Evolutionary conservation across 2,888 invertebrate genomes (phyloP).

Genomic region (Platycheirus albimanus): DNA sequence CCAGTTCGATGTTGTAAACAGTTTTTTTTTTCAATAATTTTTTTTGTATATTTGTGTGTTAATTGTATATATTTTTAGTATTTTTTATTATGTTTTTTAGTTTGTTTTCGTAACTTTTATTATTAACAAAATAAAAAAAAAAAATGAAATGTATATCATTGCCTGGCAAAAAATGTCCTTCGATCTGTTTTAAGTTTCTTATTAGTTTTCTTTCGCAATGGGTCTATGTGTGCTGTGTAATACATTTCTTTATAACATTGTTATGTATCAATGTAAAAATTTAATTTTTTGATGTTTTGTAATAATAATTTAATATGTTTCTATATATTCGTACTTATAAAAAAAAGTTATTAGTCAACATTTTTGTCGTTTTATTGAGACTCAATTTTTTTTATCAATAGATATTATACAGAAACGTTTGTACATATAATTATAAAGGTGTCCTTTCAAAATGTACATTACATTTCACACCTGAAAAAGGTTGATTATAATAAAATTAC

Average conservation of each 20-base stretch:
- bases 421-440: not conserved
- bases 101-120: conserved; percentile 17
- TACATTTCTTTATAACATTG: conserved; percentile 53
- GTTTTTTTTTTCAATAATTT: conserved; percentile 31
- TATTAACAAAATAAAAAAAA: conserved; percentile 29
- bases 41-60: conserved; percentile 31
- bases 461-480: conserved; percentile 14
- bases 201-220: conserved; percentile 55
- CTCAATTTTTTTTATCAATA: no score
- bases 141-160: no score
- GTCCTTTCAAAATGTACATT: not conserved
- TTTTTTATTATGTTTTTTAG: conserved; percentile 6
- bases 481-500: conserved; percentile 4
- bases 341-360: conserved; percentile 15
- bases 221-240: conserved; percentile 73
- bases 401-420: no score
- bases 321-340: conserved; percentile 32
- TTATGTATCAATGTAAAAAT: conserved; percentile 43
- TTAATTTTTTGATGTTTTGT: conserved; percentile 64
- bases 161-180: conserved; percentile 68
- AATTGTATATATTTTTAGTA: conserved; percentile 14
- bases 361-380: conserved; percentile 68
- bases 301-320: conserved; percentile 43
- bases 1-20: conserved; percentile 63
- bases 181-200: conserved; percentile 49